Evolutionary conservation across 2,113 vertebrate species (phyloP).

Genomic region (Semicossyphus pulcher): DNA sequence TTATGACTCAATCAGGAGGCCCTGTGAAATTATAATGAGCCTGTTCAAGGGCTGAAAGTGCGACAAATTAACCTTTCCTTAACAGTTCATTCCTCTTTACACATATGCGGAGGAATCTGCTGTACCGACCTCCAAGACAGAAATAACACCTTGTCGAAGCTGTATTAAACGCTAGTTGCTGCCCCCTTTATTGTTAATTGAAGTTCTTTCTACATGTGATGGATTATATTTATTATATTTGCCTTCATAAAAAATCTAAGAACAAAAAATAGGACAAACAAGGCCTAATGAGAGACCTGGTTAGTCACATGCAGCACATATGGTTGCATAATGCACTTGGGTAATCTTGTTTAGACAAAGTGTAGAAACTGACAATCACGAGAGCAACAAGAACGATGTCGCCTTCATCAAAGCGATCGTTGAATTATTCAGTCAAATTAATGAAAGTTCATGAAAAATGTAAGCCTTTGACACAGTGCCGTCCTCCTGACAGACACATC

Average conservation of each 20-base stretch:
- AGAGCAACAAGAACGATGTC: conserved; percentile 39
- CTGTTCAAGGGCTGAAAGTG: not conserved
- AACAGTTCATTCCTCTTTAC: not conserved
- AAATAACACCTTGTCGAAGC: not conserved
- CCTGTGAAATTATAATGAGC: conserved; percentile 18
- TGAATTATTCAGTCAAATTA: conserved; percentile 78
- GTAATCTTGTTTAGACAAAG: conserved; percentile 67
- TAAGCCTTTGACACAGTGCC: conserved; percentile 52
- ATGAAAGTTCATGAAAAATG: conserved; percentile 77
- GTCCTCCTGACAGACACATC: conserved; percentile 60
- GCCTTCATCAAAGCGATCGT: conserved; percentile 57
- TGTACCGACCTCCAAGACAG: not conserved
- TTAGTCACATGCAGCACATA: conserved; percentile 36
- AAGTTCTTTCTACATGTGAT: not conserved
- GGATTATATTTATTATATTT: not conserved
- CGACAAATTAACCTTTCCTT: not conserved
- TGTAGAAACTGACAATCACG: conserved; percentile 49
- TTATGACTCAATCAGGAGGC: not conserved
- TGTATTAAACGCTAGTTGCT: not conserved
- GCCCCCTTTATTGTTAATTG: not conserved
- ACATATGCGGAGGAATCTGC: not conserved
- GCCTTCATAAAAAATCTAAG: conserved; percentile 1
- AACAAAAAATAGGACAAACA: conserved; percentile 14
- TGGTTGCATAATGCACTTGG: conserved; percentile 52
- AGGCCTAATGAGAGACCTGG: not conserved